These are phyloP conservation scores for Carassius auratus DNA, from an alignment of 2,113 vertebrate genomes.

Conservation along the genomic window DNA sequence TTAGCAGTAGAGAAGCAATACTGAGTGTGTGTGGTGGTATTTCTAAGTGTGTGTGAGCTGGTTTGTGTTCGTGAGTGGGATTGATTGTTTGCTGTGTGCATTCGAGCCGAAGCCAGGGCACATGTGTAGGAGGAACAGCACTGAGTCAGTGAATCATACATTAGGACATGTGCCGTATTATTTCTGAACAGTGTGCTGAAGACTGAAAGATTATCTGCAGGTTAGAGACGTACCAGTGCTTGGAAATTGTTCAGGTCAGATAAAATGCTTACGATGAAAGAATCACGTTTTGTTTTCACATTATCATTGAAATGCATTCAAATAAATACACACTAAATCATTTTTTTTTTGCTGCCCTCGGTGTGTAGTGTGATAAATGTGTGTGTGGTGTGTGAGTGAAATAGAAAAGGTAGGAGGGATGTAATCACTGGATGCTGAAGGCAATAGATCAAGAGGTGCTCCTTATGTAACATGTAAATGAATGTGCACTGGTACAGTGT, in stretches of 20 bases:
- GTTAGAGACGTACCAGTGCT: background rate
- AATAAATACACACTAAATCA: background rate
- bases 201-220: conserved; percentile 7
- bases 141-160: conserved; percentile 60
- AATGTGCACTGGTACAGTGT: conserved; percentile 34
- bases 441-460: conserved; percentile 65
- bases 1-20: background rate
- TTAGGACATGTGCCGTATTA: conserved; percentile 56
- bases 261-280: background rate
- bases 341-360: background rate
- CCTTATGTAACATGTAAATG: conserved; percentile 70
- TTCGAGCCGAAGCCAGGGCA: conserved; percentile 54
- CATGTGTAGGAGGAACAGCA: conserved; percentile 61
- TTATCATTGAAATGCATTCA: background rate
- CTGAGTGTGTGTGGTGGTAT: conserved; percentile 20
- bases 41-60: conserved; percentile 26
- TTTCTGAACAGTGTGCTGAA: conserved; percentile 50
- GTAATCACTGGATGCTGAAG: conserved; percentile 54
- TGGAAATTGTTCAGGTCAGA: background rate
- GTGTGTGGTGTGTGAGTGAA: conserved; percentile 19
- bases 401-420: conserved; percentile 48
- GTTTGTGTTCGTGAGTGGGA: conserved; percentile 34
- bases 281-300: background rate
- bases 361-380: background rate
- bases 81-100: conserved; percentile 58